Conservation (phyloP, 2,113 vertebrate genomes). For the Serinus canaria region DNA sequence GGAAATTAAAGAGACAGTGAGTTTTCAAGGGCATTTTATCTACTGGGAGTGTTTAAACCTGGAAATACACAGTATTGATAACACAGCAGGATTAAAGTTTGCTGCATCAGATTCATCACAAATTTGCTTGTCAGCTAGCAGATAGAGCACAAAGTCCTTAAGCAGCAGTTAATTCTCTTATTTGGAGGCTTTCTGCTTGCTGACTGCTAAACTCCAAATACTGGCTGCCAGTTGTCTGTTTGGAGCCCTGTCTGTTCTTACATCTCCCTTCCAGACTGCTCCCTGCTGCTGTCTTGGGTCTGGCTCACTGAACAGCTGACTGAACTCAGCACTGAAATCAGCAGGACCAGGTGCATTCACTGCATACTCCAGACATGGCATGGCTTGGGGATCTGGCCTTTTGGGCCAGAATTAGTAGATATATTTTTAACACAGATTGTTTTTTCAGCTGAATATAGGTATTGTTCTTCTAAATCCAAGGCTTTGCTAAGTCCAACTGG, state of each 20-base stretch:
- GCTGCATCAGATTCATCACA: not conserved
- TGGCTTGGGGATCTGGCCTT: not conserved
- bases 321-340: not conserved
- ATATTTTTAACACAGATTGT: not conserved
- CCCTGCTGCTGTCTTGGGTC: not conserved
- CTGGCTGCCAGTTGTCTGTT: not conserved
- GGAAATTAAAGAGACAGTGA: not conserved
- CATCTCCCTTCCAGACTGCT: not conserved
- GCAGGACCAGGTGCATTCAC: not conserved
- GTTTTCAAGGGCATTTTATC: conserved; percentile 13
- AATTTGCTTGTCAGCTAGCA: not conserved
- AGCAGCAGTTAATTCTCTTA: not conserved
- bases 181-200: not conserved
- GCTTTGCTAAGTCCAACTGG: not conserved
- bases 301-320: not conserved
- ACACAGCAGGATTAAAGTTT: conserved; percentile 19
- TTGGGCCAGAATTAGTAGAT: not conserved
- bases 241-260: not conserved
- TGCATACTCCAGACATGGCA: not conserved
- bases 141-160: not conserved
- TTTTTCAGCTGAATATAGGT: not conserved
- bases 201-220: not conserved
- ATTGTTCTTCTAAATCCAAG: not conserved
- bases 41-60: not conserved
- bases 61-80: not conserved